Evolutionary conservation across 2,113 vertebrate genomes (phyloP).

Genomic region (Salminus brasiliensis): DNA sequence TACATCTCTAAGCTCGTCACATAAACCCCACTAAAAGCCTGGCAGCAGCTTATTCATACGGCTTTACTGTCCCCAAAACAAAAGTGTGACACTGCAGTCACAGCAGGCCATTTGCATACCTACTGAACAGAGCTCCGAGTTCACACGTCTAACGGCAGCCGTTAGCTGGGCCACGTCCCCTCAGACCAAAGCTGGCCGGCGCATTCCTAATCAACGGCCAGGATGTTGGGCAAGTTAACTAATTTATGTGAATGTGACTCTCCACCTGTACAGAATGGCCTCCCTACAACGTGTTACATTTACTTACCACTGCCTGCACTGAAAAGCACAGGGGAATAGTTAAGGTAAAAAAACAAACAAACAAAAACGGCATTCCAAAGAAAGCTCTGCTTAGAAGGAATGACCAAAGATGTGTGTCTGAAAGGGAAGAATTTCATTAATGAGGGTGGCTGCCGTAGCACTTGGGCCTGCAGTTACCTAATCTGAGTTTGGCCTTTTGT

Average conservation of each 20-base stretch:
- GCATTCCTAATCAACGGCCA: constrained; percentile 50
- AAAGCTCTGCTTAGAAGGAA: not conserved
- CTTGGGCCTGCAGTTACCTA: constrained; percentile 26
- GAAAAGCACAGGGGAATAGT: not conserved
- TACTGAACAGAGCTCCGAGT: constrained; percentile 40
- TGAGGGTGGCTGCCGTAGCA: not conserved
- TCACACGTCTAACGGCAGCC: constrained; percentile 56
- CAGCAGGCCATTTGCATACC: constrained; percentile 43
- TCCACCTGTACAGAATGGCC: constrained; percentile 22
- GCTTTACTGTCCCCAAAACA: constrained; percentile 40
- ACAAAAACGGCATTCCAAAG: no score
- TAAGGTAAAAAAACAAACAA: not conserved
- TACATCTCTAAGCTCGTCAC: not conserved
- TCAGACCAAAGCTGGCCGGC: constrained; percentile 45
- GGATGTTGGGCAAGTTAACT: constrained; percentile 54
- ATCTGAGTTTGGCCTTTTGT: constrained; percentile 47
- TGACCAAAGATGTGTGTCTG: constrained; percentile 3
- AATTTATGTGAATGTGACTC: constrained; percentile 53
- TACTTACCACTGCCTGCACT: not conserved
- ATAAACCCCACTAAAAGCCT: constrained; percentile 18
- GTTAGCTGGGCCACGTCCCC: constrained; percentile 44
- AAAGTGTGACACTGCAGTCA: constrained; percentile 51
- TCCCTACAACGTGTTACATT: constrained; percentile 21
- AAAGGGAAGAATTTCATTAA: constrained; percentile 26
- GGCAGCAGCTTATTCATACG: constrained; percentile 24